Conservation (phyloP, 1,140 invertebrate genomes). For the Magallana angulata region DNA sequence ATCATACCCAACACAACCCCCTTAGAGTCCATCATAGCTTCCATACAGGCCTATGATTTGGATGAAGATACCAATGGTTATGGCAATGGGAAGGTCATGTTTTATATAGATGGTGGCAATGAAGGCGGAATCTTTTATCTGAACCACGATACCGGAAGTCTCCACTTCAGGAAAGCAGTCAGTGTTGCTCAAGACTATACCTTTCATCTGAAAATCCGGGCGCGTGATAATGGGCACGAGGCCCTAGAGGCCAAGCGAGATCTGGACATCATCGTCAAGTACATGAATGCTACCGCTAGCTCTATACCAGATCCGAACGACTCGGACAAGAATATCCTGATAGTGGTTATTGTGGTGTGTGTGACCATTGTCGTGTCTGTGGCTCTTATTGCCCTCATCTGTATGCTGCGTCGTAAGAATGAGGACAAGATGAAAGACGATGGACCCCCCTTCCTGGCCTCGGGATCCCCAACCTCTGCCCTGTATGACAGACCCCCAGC, state of each 20-base stretch:
- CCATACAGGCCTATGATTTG: conserved; percentile 55
- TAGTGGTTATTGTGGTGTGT: conserved; percentile 54
- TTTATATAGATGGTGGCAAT: conserved; percentile 49
- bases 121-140: conserved; percentile 51
- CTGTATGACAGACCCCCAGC: conserved; percentile 45
- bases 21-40: conserved; percentile 54
- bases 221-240: conserved; percentile 44
- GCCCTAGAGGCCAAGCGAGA: conserved; percentile 31
- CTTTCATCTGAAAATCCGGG: conserved; percentile 29
- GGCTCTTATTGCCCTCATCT: conserved; percentile 51
- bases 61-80: conserved; percentile 51
- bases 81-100: conserved; percentile 54
- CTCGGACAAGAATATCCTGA: conserved; percentile 50
- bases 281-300: conserved; percentile 41
- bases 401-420: conserved; percentile 40
- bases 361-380: conserved; percentile 53
- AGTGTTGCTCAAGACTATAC: conserved; percentile 4
- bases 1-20: conserved; percentile 52
- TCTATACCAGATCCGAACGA: background rate
- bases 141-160: conserved; percentile 54
- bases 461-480: background rate
- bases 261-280: conserved; percentile 42
- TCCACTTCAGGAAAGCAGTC: conserved; percentile 35
- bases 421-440: conserved; percentile 41
- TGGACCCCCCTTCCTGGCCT: conserved; percentile 17